These are phyloP conservation scores for Drosophila birchii DNA, from an alignment of 2,888 invertebrate species.

Conservation along the genomic window DNA sequence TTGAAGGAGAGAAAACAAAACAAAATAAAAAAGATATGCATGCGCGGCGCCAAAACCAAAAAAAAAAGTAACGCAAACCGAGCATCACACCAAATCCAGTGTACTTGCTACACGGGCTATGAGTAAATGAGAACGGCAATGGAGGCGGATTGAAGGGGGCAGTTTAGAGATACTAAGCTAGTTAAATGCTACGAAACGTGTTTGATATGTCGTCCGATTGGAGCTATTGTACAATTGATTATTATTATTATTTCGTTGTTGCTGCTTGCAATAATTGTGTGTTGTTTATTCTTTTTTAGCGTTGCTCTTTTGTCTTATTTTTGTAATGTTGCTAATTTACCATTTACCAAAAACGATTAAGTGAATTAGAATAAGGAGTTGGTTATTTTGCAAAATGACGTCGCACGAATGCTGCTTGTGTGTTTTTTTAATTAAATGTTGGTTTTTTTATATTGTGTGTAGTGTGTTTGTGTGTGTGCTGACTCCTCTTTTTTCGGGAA, in stretches of 20 bases:
- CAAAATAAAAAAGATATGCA: conserved; percentile 11
- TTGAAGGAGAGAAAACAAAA: conserved; percentile 3
- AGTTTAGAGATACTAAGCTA: conserved; percentile 30
- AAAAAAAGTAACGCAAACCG: conserved; percentile 8
- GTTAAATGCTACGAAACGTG: conserved; percentile 34
- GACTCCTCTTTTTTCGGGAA: conserved; percentile 27
- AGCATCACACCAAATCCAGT: conserved; percentile 9
- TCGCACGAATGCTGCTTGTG: conserved; percentile 18
- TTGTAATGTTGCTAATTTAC: conserved; percentile 37
- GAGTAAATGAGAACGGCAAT: conserved; percentile 31
- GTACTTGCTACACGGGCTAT: conserved; percentile 15
- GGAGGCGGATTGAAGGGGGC: conserved; percentile 4
- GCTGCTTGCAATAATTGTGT: conserved; percentile 12
- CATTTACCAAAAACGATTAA: conserved; percentile 41
- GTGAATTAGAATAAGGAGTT: conserved; percentile 26
- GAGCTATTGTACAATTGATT: conserved; percentile 31
- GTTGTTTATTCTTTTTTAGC: conserved; percentile 12
- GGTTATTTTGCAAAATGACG: conserved; percentile 36
- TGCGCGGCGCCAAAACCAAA: conserved; percentile 43
- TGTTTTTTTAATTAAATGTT: conserved; percentile 29
- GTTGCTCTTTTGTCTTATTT: conserved; percentile 6
- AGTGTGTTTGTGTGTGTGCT: conserved; percentile 30
- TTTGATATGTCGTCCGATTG: conserved; percentile 22
- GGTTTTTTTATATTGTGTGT: conserved; percentile 14
- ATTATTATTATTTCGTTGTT: conserved; percentile 6